Evolutionary conservation across 2,113 vertebrate genomes (phyloP), one percentile per base, ranked within the genome.

Genomic region (Notarius quadriscutis): DNA sequence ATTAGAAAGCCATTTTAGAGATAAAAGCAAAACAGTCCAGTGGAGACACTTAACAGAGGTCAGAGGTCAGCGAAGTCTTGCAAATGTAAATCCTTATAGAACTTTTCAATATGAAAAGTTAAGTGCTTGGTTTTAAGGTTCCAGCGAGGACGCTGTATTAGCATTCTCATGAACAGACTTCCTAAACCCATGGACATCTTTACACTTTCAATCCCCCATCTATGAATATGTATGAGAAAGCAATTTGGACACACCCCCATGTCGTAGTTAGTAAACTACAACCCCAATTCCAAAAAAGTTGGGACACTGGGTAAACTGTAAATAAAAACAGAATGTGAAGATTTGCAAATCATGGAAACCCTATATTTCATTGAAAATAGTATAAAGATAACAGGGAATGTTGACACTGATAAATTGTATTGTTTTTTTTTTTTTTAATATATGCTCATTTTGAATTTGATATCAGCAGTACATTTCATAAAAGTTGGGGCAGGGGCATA

Each of bases 1-100:
- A 80, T 80, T 80, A 80, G 7, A 80, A 80, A 80, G 78, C 34
- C 78, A 80, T 53, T 80, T 80, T 80, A 80, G 55, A 80, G 78
- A 80, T 58, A 80, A 58, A 80, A 80, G n/a, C 53, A 22, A 48
- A 62, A 81, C 20, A 5, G 27, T 60, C 10, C 79, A 7, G 57
- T 10, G 0, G 79, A 62, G 79, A 81, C 58, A 62, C 79, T 81
- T 81, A 81, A 25, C 18, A 22, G 57, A 7, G 57, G 55, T 25
- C 79, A 81, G 57, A 81, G 57, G 57, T 81, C 79, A 41, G 30
- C 18, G 3, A 7, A 0, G 34, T 9, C 25, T 8, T 0, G 1
- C 75, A 3, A 17, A 10, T 17, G 5, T 14, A 55, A 0, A 7
- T 60, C 18, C 17, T 11, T 48, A 62, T 7, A 2, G 57, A 62